Percentiles rank a stretch among this genome's conserved stretches.
phyloP scores from a whole-genome alignment of 2,797 vertebrate genomes.

The Cyprinodon diabolis region DNA sequence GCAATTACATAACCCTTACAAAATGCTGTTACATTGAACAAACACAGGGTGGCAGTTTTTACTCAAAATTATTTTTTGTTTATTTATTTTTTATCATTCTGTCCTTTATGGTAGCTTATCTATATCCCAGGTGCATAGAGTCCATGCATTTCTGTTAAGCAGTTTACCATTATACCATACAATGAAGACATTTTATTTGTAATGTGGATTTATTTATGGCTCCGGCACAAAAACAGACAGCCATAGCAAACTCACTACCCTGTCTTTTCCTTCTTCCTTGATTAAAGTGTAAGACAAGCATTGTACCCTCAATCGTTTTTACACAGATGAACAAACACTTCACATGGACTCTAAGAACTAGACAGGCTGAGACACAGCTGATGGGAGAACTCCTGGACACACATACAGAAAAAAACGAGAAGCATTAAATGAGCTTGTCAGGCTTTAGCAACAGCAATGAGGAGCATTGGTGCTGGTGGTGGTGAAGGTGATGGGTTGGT shows the following conservation, averaged over 20 bases:
- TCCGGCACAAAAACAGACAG: slow-evolving; percentile 36
- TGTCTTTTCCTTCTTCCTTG: slow-evolving; percentile 49
- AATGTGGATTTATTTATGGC: slow-evolving; percentile 10
- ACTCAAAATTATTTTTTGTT: slow-evolving; percentile 6
- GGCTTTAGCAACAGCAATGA: slow-evolving; percentile 55
- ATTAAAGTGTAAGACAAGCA: slow-evolving; percentile 67
- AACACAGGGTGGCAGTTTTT: slow-evolving; percentile 53
- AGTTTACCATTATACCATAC: slow-evolving; percentile 17
- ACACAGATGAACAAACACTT: slow-evolving; percentile 25
- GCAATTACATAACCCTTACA: neutral
- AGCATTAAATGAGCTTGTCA: slow-evolving; percentile 59
- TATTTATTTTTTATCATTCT: neutral
- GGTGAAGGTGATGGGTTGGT: slow-evolving; percentile 39
- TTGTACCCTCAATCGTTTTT: slow-evolving; percentile 14
- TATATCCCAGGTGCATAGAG: slow-evolving; percentile 41
- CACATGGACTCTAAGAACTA: slow-evolving; percentile 37
- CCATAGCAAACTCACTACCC: slow-evolving; percentile 40
- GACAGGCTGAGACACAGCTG: slow-evolving; percentile 45
- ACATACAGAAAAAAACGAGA: slow-evolving; percentile 53
- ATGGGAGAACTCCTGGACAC: slow-evolving; percentile 40
- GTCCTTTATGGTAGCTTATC: slow-evolving; percentile 7
- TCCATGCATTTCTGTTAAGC: slow-evolving; percentile 26
- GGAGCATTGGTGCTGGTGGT: slow-evolving; percentile 33
- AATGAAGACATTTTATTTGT: slow-evolving; percentile 30
- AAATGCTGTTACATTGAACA: slow-evolving; percentile 15